Evolutionary conservation across 2,888 invertebrate genomes (phyloP), one percentile per base, ranked within the genome.

Genomic region (Cephus pygmeus): DNA sequence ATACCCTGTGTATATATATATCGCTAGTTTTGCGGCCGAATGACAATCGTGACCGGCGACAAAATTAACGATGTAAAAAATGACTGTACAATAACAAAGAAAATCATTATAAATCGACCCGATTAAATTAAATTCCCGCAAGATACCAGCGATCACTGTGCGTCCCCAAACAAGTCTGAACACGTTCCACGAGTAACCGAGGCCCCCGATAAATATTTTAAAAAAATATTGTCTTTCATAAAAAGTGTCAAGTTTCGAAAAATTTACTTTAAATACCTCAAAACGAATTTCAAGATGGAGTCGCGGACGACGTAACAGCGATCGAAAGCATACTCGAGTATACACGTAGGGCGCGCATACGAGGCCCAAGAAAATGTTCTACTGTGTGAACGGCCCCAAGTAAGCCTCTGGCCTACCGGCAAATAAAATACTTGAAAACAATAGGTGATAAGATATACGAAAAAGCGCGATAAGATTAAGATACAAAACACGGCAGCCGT

Each of bases 391-490:
- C 34, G 74, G 12, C 74, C 12, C 36, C 34, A 23, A 30, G 74
- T 23, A 34, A 34, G 36, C 23, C 23, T 23, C 34, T 23, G 6
- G 74, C 9, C 73, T n/a, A 69, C 69, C 73, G 82, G 84, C 85
- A 90, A 90, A 90, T 90, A 90, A 88, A 88, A 86, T 85, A 89
- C 87, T 88, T 86, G 85, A 87, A 87, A 87, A 87, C 86, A 86
- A 88, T 86, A 82, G 80, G 71, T 77, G 87, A 88, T 88, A 85
- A 87, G 87, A 88, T 88, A 87, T 79, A 81, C 75, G 73, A 81
- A 85, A 85, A 81, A 80, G 77, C 78, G 31, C 75, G 91, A 91
- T 91, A 91, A 91, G 90, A 91, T 90, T 89, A 85, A 80, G 73
- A 74, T 56, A 34, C 77, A 81, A 76, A 83, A 80, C 83, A 82